Percentiles rank a stretch among this genome's conserved stretches.
Evolutionary conservation across 2,797 vertebrate species (phyloP).

Genomic region (Parauchenoglanis ngamensis): DNA sequence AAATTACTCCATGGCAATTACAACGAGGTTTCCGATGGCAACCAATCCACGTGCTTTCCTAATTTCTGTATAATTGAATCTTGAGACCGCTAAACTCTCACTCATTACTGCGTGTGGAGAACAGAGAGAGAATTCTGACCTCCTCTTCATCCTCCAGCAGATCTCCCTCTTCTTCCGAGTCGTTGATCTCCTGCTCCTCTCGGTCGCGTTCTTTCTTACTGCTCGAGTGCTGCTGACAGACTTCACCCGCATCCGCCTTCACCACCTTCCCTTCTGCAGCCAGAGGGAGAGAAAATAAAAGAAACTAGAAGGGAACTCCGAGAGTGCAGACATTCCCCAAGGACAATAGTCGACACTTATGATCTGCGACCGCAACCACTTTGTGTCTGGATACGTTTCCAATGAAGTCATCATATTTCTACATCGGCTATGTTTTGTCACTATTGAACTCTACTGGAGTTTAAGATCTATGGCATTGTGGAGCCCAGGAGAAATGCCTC

Average conservation of each 20-base stretch:
- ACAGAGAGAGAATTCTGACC: conserved; percentile 52
- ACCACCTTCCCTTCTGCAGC: conserved; percentile 74
- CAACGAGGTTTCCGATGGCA: too few species aligned
- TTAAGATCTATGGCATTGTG: too few species aligned
- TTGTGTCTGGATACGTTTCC: too few species aligned
- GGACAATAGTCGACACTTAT: neutral
- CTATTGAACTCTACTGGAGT: too few species aligned
- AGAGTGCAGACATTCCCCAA: neutral
- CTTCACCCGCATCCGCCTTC: conserved; percentile 82
- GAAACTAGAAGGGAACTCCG: neutral
- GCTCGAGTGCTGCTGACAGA: conserved; percentile 73
- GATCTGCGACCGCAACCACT: too few species aligned
- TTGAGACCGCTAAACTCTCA: neutral
- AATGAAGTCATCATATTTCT: too few species aligned
- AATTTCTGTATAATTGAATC: neutral
- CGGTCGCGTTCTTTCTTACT: conserved; percentile 80
- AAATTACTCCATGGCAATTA: too few species aligned
- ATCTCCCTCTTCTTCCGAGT: conserved; percentile 85
- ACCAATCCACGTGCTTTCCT: too few species aligned
- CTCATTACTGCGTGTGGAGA: neutral
- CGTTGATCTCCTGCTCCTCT: conserved; percentile 81
- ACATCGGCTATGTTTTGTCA: too few species aligned
- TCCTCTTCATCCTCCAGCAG: conserved; percentile 76
- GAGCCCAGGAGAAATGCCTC: too few species aligned
- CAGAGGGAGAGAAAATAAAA: conserved; percentile 10